Base-by-base conservation (phyloP, 2,888 invertebrate genomes). In the Seira sanloemensis region DNA sequence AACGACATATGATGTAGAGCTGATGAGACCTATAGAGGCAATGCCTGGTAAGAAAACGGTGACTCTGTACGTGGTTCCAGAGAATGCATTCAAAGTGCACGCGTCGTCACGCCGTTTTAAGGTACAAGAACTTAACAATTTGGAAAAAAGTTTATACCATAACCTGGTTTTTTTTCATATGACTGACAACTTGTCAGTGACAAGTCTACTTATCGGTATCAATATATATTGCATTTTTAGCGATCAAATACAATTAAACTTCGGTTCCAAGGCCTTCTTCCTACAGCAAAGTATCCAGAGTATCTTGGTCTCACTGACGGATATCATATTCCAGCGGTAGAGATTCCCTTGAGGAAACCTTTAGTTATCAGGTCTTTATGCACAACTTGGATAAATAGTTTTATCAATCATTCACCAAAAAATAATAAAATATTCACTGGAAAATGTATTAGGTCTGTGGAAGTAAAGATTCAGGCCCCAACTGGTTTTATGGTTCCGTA, bases 291-390 rank as follows among this genome's bases (percentile, higher is more conserved):
- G 50, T 86, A 84, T 19, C 83, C 86, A 0, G 71, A 86, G 12
- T 84, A 66, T 26, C 27, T 71, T 4, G 79, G 87, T 1, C 78
- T 86, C 0, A 84, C 85, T 12, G 86, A 84, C 58, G 87, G 88
- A 4, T 79, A 71, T 46, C 88, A 89, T 74, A 86, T 89, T 58
- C 89, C 89, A n/a, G 89, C 88, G 0, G 85, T 89, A n/a, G 88
- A 89, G 78, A 86, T 89, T 7, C 87, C 88, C 24, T 25, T 89
- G 46, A 72, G 85, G 21, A 85, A 83, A 27, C 89, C 89, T 1
- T 78, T 89, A 27, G 73, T 86, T 9, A 75, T 89, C 4, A n/a
- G n/a, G n/a, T n/a, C n/a, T n/a, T n/a, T n/a, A n/a, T n/a, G n/a
- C n/a, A n/a, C n/a, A n/a, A n/a, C n/a, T n/a, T n/a, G n/a, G n/a